Conservation (phyloP, 2,113 vertebrate genomes). For the Alouatta palliata region DNA sequence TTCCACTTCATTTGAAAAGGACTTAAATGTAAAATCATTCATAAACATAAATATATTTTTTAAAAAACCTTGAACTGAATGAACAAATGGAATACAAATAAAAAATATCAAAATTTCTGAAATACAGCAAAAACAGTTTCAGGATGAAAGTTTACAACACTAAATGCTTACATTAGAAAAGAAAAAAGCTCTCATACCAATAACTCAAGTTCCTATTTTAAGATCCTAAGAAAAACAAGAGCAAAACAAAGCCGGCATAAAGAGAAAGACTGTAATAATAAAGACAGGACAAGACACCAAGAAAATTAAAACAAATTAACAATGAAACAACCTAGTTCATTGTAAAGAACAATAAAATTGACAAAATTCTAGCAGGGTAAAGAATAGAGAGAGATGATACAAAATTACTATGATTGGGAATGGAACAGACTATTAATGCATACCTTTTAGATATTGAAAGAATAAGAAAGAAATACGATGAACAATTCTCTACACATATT, state of each 20-base stretch:
- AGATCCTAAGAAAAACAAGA: background rate
- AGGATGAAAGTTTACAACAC: background rate
- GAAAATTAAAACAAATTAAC: background rate
- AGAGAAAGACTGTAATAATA: background rate
- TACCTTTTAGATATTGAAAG: background rate
- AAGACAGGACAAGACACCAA: background rate
- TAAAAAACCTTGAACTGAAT: background rate
- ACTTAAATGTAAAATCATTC: no score
- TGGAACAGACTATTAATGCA: background rate
- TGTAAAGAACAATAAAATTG: background rate
- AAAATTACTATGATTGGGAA: background rate
- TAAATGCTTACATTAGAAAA: background rate
- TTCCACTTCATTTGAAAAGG: no score
- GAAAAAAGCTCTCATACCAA: background rate
- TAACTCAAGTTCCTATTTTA: background rate
- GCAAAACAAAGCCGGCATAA: background rate
- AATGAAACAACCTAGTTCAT: background rate
- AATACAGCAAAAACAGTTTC: background rate
- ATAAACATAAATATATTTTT: no score
- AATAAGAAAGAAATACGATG: background rate
- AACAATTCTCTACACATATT: background rate
- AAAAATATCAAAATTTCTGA: background rate
- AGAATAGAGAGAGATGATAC: background rate
- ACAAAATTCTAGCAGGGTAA: background rate
- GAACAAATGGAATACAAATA: background rate